Percentiles rank a stretch among this genome's conserved stretches.
phyloP scores from a whole-genome alignment of 2,113 vertebrate genomes.

The Alectura lathami region DNA sequence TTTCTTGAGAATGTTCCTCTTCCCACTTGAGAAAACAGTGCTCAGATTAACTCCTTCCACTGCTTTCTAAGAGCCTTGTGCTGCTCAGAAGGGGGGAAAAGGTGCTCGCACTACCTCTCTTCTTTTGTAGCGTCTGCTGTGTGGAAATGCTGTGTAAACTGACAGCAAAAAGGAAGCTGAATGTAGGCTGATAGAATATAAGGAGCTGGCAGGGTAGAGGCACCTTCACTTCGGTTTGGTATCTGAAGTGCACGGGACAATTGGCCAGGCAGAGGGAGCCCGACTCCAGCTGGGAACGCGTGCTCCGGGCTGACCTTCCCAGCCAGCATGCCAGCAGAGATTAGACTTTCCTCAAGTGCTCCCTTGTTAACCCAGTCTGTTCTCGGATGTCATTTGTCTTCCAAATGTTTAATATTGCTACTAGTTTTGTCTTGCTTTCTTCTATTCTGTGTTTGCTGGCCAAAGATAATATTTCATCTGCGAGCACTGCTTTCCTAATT shows the following conservation, averaged over 20 bases:
- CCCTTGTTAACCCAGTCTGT: constrained; percentile 74
- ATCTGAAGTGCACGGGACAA: constrained; percentile 72
- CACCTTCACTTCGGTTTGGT: constrained; percentile 67
- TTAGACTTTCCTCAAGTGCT: constrained; percentile 73
- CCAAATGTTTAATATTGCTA: constrained; percentile 68
- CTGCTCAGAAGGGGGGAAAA: neutral
- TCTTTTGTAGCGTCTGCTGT: neutral
- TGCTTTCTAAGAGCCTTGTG: neutral
- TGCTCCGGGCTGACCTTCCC: constrained; percentile 78
- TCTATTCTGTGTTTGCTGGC: neutral
- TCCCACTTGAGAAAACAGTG: neutral
- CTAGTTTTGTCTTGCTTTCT: constrained; percentile 52
- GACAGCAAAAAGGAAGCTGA: constrained; percentile 13
- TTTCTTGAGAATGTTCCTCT: neutral
- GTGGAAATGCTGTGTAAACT: constrained; percentile 13
- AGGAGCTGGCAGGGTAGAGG: constrained; percentile 53
- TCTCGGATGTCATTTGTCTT: constrained; percentile 64
- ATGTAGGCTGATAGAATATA: constrained; percentile 7
- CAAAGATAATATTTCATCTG: constrained; percentile 6
- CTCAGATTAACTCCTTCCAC: constrained; percentile 11
- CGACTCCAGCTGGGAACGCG: constrained; percentile 76
- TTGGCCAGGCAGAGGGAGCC: constrained; percentile 72
- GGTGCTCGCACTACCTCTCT: neutral
- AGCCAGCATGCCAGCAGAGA: constrained; percentile 70
- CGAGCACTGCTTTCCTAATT: constrained; percentile 26